phyloP scores from a whole-genome alignment of 2,113 vertebrate genomes.

The Archocentrus centrarchus region DNA sequence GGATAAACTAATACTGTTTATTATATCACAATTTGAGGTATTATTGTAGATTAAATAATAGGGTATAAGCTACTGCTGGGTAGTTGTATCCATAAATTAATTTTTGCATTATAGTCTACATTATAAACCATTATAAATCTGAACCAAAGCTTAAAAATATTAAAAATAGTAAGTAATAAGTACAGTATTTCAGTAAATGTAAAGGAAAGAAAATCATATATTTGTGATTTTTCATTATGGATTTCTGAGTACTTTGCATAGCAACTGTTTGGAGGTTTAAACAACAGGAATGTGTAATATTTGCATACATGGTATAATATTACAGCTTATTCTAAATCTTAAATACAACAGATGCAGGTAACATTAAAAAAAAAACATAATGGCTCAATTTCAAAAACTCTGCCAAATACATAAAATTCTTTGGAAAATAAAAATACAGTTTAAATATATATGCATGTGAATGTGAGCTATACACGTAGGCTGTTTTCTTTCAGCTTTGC shows the following conservation, averaged over 20 bases:
- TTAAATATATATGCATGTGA: not conserved
- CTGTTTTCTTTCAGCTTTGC: not conserved
- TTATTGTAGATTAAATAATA: too few relatives aligned
- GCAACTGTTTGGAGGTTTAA: not conserved
- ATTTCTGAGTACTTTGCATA: not conserved
- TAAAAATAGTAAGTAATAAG: too few relatives aligned
- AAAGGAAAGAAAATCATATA: not conserved
- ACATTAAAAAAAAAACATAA: not conserved
- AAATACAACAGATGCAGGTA: not conserved
- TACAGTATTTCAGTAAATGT: not conserved
- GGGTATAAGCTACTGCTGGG: too few relatives aligned
- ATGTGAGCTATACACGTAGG: not conserved
- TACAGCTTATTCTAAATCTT: not conserved
- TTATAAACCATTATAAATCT: too few relatives aligned
- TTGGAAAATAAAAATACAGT: not conserved
- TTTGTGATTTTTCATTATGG: not conserved
- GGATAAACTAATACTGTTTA: too few relatives aligned
- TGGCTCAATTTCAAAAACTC: not conserved
- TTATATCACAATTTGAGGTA: too few relatives aligned
- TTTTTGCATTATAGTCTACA: too few relatives aligned
- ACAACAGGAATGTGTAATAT: not conserved
- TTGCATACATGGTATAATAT: too few relatives aligned
- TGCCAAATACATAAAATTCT: not conserved
- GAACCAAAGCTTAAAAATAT: too few relatives aligned
- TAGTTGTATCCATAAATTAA: too few relatives aligned